These are phyloP conservation scores for Phortica magna DNA, from an alignment of 2,888 invertebrate species.

Conservation along the genomic window DNA sequence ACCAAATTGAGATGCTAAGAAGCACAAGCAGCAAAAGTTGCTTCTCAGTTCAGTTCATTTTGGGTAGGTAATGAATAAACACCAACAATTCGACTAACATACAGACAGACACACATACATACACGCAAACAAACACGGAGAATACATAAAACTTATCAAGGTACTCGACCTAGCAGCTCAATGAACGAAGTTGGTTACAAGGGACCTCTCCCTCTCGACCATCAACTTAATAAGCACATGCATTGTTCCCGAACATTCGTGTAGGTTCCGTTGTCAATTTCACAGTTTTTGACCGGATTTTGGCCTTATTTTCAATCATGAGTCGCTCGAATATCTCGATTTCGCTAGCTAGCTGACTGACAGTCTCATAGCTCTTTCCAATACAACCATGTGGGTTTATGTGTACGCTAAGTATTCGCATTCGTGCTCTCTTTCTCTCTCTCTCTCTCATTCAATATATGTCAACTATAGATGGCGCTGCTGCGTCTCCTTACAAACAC, in stretches of 20 bases:
- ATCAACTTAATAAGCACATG: background rate
- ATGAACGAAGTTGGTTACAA: too few relatives aligned
- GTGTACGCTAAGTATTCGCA: background rate
- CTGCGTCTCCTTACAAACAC: background rate
- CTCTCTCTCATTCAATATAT: background rate
- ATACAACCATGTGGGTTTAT: slow-evolving; percentile 19
- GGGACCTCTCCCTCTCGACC: slow-evolving; percentile 24
- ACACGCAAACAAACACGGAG: slow-evolving; percentile 32
- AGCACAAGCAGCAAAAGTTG: slow-evolving; percentile 15
- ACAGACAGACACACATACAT: slow-evolving; percentile 33
- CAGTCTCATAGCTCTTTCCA: background rate
- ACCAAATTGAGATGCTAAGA: slow-evolving; percentile 17
- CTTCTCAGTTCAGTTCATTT: background rate
- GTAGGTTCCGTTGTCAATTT: too few relatives aligned
- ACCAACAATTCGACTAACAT: slow-evolving; percentile 42
- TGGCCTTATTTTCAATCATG: background rate
- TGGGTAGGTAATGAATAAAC: slow-evolving; percentile 42
- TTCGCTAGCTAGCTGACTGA: too few relatives aligned
- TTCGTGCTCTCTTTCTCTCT: too few relatives aligned
- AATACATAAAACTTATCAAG: slow-evolving; percentile 46
- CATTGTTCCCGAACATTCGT: too few relatives aligned
- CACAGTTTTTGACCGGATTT: slow-evolving; percentile 8
- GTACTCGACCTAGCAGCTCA: slow-evolving; percentile 38
- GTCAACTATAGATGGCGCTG: slow-evolving; percentile 21
- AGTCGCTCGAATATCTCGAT: background rate